Base-by-base conservation (phyloP, 1,140 invertebrate species). In the Drosophila pectinifera region DNA sequence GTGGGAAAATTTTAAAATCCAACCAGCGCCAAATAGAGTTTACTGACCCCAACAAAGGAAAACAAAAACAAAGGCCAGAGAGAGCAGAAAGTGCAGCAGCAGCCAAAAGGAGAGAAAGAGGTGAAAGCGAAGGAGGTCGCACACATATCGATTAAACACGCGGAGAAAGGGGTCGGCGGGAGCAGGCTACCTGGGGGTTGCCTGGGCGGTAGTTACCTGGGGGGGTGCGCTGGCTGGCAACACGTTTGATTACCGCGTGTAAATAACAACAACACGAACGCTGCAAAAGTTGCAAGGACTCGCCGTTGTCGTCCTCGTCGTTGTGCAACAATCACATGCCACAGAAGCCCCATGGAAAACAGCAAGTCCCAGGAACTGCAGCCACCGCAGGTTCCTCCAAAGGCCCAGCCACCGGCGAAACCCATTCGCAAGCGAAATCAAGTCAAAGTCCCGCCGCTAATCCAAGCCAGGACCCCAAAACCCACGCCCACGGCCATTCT, bases 231-330 rank as follows among this genome's bases (percentile, higher is more conserved):
- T 73, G 34, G 48, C 49, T 90, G 81, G 80, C 75, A 90, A 90
- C 76, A 85, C 81, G 73, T 86, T 91, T 91, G 90, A 91, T 91
- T 91, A 91, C 90, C 77, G 74, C 76, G 68, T 80, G 90, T 91
- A 91, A 91, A 91, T 64, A 91, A 68, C 65, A 77, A 67, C 58
- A 83, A 72, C 39, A 73, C 48, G 42, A 69, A 49, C 61, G 43
- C 48, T 59, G 59, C 59, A 80, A 41, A 81, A 73, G 38, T 67
- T 67, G 78, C 79, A 88, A 83, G 84, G 84, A 88, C 79, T 83
- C 59, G 26, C 20, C 16, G 34, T 49, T 18, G 28, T 59, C 11
- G n/a, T 24, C 36, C 14, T 38, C 36, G 14, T 22, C 64, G 67
- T 89, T 83, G 84, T 89, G 76, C 79, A 80, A 78, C 76, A 38